Evolutionary conservation across 2,113 vertebrate species (phyloP).

Genomic region (Bagarius yarrelli): DNA sequence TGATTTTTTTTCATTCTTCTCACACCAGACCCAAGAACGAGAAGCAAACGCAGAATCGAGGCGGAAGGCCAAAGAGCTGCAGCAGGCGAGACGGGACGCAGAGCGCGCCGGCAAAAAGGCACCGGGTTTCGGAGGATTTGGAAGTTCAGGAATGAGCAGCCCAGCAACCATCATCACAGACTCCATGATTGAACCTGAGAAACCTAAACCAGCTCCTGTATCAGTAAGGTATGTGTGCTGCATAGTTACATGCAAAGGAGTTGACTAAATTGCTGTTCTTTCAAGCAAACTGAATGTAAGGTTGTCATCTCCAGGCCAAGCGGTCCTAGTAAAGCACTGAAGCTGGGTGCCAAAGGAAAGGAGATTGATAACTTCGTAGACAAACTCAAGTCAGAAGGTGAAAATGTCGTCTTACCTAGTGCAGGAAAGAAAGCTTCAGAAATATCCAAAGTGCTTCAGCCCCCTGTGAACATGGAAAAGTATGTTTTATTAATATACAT

Average conservation of each 20-base stretch:
- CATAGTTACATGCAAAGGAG: neutral
- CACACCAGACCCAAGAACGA: constrained; percentile 87
- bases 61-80: constrained; percentile 94
- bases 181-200: constrained; percentile 88
- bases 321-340: constrained; percentile 92
- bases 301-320: constrained; percentile 74
- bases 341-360: constrained; percentile 93
- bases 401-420: constrained; percentile 79
- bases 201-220: constrained; percentile 83
- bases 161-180: constrained; percentile 89
- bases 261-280: neutral
- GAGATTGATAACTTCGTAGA: constrained; percentile 98
- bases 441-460: constrained; percentile 80
- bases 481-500: too few species aligned
- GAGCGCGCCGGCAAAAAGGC: constrained; percentile 93
- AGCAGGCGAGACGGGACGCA: constrained; percentile 90
- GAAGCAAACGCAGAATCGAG: constrained; percentile 97
- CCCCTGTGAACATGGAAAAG: constrained; percentile 88
- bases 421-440: constrained; percentile 85
- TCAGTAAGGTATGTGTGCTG: constrained; percentile 76
- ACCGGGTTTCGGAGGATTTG: constrained; percentile 89
- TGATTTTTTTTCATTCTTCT: neutral
- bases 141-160: constrained; percentile 81
- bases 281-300: constrained; percentile 3
- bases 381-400: constrained; percentile 94